A percentile compares a stretch with the other conserved stretches of the same genome.
phyloP scores from a whole-genome alignment of 2,797 vertebrate species.

The Lerista edwardsae region DNA sequence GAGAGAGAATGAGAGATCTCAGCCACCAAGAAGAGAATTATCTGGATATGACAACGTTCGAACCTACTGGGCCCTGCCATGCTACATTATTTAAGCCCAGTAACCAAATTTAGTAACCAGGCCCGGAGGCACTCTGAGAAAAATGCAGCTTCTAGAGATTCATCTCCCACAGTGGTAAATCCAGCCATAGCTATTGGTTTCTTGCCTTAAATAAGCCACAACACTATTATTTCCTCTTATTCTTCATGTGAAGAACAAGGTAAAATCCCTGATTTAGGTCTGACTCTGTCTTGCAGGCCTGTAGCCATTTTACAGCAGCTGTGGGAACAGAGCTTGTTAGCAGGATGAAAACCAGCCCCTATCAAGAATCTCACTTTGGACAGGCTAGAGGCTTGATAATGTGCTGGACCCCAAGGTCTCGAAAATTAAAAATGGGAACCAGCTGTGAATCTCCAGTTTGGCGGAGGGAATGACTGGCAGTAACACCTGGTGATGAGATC shows the following conservation, averaged over 20 bases:
- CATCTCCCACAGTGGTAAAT: conserved; percentile 46
- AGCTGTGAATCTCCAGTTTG: too few relatives aligned
- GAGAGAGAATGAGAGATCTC: conserved; percentile 63
- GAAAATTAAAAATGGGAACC: too few relatives aligned
- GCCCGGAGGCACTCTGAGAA: conserved; percentile 56
- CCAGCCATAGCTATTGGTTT: fast-evolving
- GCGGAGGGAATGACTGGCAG: too few relatives aligned
- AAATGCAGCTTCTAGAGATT: conserved; percentile 65
- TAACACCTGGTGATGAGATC: too few relatives aligned
- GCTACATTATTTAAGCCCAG: conserved; percentile 73
- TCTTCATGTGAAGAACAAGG: not conserved
- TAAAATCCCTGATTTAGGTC: too few relatives aligned
- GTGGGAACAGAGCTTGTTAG: too few relatives aligned
- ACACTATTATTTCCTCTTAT: conserved; percentile 15
- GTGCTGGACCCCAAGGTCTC: too few relatives aligned
- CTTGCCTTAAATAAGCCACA: conserved; percentile 61
- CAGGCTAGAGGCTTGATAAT: too few relatives aligned
- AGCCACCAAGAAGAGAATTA: conserved; percentile 68
- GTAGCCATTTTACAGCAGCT: too few relatives aligned
- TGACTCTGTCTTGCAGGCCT: too few relatives aligned
- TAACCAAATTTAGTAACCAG: conserved; percentile 72
- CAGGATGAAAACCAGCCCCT: too few relatives aligned
- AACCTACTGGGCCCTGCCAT: conserved; percentile 70
- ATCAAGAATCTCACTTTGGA: too few relatives aligned
- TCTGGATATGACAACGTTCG: conserved; percentile 68